A percentile compares a stretch with the other conserved stretches of the same genome.
Evolutionary conservation across 2,888 invertebrate species (phyloP).

Genomic region (Penaeus monodon): DNA sequence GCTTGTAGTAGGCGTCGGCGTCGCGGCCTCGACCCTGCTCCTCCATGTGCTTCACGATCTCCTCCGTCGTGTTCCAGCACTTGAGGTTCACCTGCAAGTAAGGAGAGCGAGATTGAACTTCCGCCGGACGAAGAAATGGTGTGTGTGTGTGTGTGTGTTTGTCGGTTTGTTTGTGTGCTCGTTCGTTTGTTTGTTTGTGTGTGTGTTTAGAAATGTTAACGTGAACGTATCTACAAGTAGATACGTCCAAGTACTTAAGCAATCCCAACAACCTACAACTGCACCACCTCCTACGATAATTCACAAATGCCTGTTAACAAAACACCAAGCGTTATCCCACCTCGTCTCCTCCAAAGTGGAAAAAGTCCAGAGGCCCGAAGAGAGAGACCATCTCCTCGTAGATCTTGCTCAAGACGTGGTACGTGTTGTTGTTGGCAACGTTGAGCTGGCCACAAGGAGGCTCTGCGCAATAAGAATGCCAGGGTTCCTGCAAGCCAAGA

Average conservation of each 20-base stretch:
- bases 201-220: too few species aligned
- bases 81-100: conserved; percentile 55
- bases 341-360: conserved; percentile 61
- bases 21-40: conserved; percentile 18
- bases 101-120: background rate
- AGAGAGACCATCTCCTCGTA: conserved; percentile 29
- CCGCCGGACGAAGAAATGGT: too few species aligned
- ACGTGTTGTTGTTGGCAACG: conserved; percentile 74
- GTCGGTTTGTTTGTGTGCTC: too few species aligned
- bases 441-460: conserved; percentile 89
- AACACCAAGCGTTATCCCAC: background rate
- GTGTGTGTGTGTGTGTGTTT: too few species aligned
- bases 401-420: conserved; percentile 62
- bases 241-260: too few species aligned
- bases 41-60: conserved; percentile 43
- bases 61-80: conserved; percentile 61
- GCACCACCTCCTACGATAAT: too few species aligned
- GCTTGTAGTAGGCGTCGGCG: conserved; percentile 45
- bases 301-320: background rate
- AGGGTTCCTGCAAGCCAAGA: conserved; percentile 72
- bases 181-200: too few species aligned
- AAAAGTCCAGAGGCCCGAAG: conserved; percentile 42
- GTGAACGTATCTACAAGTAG: too few species aligned
- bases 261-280: too few species aligned
- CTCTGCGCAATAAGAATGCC: conserved; percentile 83